Evolutionary conservation across 1,140 invertebrate species (phyloP), one percentile per base, ranked within the genome.

Genomic region (Ctenoplectra terminalis): DNA sequence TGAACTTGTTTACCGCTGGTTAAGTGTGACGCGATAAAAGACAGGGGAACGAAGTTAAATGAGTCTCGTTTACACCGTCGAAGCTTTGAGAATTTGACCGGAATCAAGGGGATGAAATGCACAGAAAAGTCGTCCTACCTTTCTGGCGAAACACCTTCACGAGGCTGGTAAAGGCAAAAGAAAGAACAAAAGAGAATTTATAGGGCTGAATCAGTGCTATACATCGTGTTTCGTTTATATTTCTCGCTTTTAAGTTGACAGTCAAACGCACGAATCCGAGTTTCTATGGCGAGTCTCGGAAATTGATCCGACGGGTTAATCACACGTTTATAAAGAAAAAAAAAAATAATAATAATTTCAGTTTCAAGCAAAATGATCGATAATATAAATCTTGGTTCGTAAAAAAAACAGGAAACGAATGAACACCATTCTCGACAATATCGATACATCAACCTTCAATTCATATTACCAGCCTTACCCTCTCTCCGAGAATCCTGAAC

Each of bases 271-370:
- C n/a, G n/a, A n/a, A n/a, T n/a, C n/a, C n/a, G n/a, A n/a, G n/a
- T n/a, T n/a, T n/a, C n/a, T n/a, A n/a, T n/a, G n/a, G n/a, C n/a
- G n/a, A n/a, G n/a, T n/a, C n/a, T n/a, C 50, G 37, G 37, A 56
- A 54, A n/a, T 46, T 81, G 74, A 60, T 48, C 46, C 31, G 43
- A 40, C n/a, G n/a, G n/a, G n/a, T n/a, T n/a, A n/a, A n/a, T n/a
- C n/a, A n/a, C n/a, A n/a, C n/a, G n/a, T n/a, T n/a, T n/a, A n/a
- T n/a, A n/a, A n/a, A n/a, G n/a, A n/a, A n/a, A n/a, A n/a, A n/a
- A n/a, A n/a, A n/a, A n/a, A n/a, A n/a, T n/a, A n/a, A n/a, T n/a
- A n/a, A n/a, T 11, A 31, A 17, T 1, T 1, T 23, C 31, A 61
- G 29, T 5, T 1, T 23, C 60, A 9, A 61, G 9, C 34, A 11